phyloP scores from a whole-genome alignment of 2,888 invertebrate genomes.

The Molanna angustata region DNA sequence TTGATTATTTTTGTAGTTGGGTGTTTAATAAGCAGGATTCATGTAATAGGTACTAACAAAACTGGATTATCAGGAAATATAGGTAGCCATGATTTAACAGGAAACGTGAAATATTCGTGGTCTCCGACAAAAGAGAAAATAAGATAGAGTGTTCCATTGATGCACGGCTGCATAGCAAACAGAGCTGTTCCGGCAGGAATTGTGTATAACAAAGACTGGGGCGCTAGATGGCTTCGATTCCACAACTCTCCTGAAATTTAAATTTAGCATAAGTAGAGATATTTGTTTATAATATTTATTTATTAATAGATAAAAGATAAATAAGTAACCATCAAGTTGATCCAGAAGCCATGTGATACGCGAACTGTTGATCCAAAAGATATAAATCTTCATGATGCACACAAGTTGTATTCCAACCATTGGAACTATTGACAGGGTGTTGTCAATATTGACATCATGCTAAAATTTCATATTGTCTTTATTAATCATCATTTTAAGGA shows the following conservation, averaged over 20 bases:
- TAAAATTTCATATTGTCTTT: too few relatives aligned
- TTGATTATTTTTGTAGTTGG: too few relatives aligned
- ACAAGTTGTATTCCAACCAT: constrained; percentile 13
- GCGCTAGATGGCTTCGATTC: constrained; percentile 6
- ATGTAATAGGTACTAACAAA: not conserved
- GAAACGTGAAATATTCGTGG: constrained; percentile 1
- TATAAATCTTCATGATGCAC: constrained; percentile 6
- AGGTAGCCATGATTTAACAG: constrained; percentile 16
- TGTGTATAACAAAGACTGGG: constrained; percentile 10
- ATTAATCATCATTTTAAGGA: too few relatives aligned
- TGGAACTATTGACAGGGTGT: constrained; percentile 6
- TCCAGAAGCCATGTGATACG: constrained; percentile 15
- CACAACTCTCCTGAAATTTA: constrained; percentile 15
- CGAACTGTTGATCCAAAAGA: constrained; percentile 15
- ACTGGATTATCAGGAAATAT: too few relatives aligned
- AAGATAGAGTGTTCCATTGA: constrained; percentile 16
- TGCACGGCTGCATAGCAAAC: constrained; percentile 15
- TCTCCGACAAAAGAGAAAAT: constrained; percentile 1
- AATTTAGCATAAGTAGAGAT: too few relatives aligned
- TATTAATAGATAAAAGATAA: too few relatives aligned
- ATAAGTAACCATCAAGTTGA: constrained; percentile 16
- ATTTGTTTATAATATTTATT: too few relatives aligned
- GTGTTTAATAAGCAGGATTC: too few relatives aligned
- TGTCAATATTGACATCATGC: not conserved
- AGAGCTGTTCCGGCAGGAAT: constrained; percentile 14